phyloP scores from a whole-genome alignment of 2,888 invertebrate species.

The Nymphalis polychloros region DNA sequence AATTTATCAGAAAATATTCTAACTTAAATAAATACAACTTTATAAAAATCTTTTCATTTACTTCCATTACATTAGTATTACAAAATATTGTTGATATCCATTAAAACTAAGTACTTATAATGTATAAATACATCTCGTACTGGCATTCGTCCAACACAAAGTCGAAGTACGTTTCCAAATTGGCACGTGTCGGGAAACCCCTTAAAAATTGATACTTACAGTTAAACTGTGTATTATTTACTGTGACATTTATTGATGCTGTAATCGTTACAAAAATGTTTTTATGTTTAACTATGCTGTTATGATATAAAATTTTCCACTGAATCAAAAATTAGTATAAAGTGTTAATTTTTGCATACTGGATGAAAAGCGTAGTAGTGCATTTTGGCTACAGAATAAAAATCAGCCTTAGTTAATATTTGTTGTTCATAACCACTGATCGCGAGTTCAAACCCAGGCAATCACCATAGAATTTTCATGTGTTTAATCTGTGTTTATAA shows the following conservation, averaged over 20 bases:
- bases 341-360: no score
- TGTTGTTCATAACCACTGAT: no score
- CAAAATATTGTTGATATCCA: constrained; percentile 9
- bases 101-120: constrained; percentile 7
- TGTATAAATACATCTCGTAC: constrained; percentile 42
- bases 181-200: constrained; percentile 51
- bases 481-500: no score
- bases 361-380: no score
- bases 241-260: constrained; percentile 4
- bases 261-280: neutral
- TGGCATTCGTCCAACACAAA: constrained; percentile 51
- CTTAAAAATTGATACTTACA: constrained; percentile 34
- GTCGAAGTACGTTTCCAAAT: constrained; percentile 37
- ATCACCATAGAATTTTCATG: no score
- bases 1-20: no score
- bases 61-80: neutral
- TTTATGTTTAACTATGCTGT: neutral
- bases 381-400: no score
- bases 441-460: no score
- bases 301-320: no score
- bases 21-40: no score
- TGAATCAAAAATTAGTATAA: no score
- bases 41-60: neutral
- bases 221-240: constrained; percentile 19
- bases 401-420: no score